Evolutionary conservation across 2,113 vertebrate genomes (phyloP), one percentile per base, ranked within the genome.

Genomic region (Cygnus atratus): DNA sequence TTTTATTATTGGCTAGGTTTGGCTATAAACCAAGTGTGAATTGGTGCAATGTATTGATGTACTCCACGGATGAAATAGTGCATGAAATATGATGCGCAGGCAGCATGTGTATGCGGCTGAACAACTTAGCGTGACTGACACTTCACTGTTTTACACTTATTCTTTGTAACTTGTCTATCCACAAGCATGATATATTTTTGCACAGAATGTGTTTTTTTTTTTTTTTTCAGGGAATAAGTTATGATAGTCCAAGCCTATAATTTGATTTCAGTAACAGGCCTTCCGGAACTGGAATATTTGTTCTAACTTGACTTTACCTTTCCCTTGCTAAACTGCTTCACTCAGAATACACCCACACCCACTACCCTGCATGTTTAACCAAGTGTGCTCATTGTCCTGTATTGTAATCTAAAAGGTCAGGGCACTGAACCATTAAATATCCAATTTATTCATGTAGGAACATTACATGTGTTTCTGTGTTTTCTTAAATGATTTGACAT

Each of bases 371-470:
- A 37, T 8, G 5, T 93, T 86, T 91, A 95, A 77, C 91, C 70
- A 93, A 95, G 61, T 88, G 57, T 85, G 48, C 24, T 93, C 62
- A 4, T 80, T 92, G 93, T 88, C 90, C 65, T 87, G 46, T 21
- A 58, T 74, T 92, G 77, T 77, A 87, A 95, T 86, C 50, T 86
- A 74, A 91, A 97, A 96, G 83, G 93, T 95, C 85, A 84, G 48
- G 57, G 37, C 72, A 91, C 3, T 94, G 93, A 96, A 93, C 82
- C 75, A 58, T 76, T 85, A 90, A 88, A 94, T 95, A 91, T 93
- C 91, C 67, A 89, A 85, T 93, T 90, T 91, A 96, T 91, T 97
- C 78, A 63, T 93, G 81, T 87, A 91, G 68, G 83, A 90, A 86
- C 39, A 19, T 85, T 89, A 87, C 77, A 92, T 28, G 2, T 63